Conservation (phyloP, 2,113 vertebrate genomes). For the Peromyscus californicus region DNA sequence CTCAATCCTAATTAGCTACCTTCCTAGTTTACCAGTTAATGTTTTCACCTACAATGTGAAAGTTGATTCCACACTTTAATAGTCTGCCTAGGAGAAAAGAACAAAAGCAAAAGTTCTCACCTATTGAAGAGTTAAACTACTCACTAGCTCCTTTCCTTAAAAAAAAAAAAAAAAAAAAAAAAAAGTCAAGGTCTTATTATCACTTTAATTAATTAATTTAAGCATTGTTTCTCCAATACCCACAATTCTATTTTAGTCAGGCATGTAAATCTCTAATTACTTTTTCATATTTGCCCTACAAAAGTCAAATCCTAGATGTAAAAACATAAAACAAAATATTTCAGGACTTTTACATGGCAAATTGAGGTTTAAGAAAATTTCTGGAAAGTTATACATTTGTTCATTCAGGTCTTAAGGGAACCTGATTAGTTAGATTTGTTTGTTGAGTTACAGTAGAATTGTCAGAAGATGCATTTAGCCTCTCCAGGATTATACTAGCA, state of each 20-base stretch:
- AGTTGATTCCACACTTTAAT: neutral
- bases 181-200: neutral
- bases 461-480: neutral
- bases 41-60: neutral
- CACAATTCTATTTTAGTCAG: neutral
- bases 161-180: no score
- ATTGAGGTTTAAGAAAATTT: neutral
- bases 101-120: neutral
- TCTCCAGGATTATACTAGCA: neutral
- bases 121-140: neutral
- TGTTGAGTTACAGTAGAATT: neutral
- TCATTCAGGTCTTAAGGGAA: slow-evolving; percentile 16
- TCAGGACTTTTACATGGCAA: neutral
- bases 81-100: neutral
- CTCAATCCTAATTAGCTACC: neutral
- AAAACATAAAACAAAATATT: slow-evolving; percentile 13
- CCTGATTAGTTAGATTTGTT: neutral
- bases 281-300: neutral
- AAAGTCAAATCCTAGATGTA: neutral
- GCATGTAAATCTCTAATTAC: neutral
- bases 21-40: neutral
- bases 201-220: neutral
- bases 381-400: slow-evolving; percentile 47
- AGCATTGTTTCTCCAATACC: neutral
- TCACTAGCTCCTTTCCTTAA: neutral